A percentile compares a stretch with the other conserved stretches of the same genome.
These are phyloP conservation scores for Belgica antarctica DNA, from an alignment of 2,888 invertebrate genomes.

Conservation along the genomic window DNA sequence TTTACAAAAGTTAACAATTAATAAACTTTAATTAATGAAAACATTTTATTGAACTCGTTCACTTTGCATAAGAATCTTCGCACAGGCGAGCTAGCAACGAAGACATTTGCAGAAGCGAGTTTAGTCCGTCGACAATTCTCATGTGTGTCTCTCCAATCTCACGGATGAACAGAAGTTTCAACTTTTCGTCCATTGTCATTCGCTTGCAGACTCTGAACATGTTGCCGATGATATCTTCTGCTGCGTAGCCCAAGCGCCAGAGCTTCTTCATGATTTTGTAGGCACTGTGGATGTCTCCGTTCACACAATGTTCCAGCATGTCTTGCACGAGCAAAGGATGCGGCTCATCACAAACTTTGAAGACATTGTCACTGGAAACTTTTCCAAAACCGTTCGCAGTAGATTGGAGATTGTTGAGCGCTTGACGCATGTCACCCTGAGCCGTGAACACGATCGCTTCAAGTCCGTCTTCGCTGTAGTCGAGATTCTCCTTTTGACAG, in stretches of 20 bases:
- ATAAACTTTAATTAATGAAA: too few species aligned
- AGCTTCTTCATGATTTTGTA: constrained; percentile 85
- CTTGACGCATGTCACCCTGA: constrained; percentile 98
- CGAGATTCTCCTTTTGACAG: constrained; percentile 69
- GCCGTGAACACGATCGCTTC: constrained; percentile 97
- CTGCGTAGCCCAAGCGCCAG: constrained; percentile 91
- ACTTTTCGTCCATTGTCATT: constrained; percentile 73
- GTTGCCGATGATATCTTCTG: constrained; percentile 94
- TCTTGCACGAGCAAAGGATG: constrained; percentile 90
- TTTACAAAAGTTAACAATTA: too few species aligned
- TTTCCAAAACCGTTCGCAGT: constrained; percentile 88
- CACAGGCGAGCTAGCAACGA: constrained; percentile 84
- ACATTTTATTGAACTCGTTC: too few species aligned
- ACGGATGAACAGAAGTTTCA: constrained; percentile 81
- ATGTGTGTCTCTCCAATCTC: constrained; percentile 90
- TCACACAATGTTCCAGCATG: constrained; percentile 82
- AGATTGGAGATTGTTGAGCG: constrained; percentile 94
- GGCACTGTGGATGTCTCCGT: constrained; percentile 80
- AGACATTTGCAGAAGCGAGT: constrained; percentile 84
- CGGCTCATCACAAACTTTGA: constrained; percentile 99
- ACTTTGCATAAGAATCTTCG: constrained; percentile 51
- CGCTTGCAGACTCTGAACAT: constrained; percentile 92
- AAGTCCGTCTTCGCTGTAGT: constrained; percentile 86
- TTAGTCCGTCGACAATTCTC: constrained; percentile 85
- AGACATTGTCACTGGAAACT: constrained; percentile 91